A percentile compares a stretch with the other conserved stretches of the same genome.
Conservation (phyloP, 2,797 vertebrate genomes). For the Ateles fusciceps region DNA sequence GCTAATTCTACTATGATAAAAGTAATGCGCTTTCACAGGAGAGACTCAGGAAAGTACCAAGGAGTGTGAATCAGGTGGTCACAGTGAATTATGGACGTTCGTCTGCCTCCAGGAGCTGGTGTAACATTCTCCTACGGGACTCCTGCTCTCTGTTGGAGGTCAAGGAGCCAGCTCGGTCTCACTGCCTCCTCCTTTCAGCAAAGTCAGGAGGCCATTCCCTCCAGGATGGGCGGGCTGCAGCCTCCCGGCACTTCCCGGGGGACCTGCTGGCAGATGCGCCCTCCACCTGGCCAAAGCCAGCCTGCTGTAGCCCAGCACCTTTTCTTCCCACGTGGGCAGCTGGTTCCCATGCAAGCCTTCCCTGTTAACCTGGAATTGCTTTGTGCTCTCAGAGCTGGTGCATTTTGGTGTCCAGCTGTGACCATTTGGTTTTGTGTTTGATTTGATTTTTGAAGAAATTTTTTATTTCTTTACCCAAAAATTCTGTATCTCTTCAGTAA, state of each 20-base stretch:
- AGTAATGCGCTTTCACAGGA: not conserved
- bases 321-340: not conserved
- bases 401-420: not conserved
- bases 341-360: not conserved
- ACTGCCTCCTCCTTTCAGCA: not conserved
- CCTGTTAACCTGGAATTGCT: not conserved
- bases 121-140: not conserved
- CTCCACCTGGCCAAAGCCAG: no score
- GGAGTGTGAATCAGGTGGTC: accelerated
- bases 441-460: not conserved
- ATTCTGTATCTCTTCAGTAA: not conserved
- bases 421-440: not conserved
- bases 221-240: not conserved
- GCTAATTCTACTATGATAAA: not conserved
- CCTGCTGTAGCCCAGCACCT: accelerated
- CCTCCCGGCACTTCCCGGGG: not conserved
- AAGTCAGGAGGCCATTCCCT: not conserved
- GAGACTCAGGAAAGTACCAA: not conserved
- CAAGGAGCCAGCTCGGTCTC: not conserved
- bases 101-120: not conserved
- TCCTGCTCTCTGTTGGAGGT: not conserved
- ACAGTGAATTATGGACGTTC: accelerated
- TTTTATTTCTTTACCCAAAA: not conserved
- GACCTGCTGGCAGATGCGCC: accelerated
- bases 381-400: not conserved